A percentile compares a stretch with the other conserved stretches of the same genome.
Evolutionary conservation across 2,113 vertebrate species (phyloP).

Genomic region (Albula glossodonta): DNA sequence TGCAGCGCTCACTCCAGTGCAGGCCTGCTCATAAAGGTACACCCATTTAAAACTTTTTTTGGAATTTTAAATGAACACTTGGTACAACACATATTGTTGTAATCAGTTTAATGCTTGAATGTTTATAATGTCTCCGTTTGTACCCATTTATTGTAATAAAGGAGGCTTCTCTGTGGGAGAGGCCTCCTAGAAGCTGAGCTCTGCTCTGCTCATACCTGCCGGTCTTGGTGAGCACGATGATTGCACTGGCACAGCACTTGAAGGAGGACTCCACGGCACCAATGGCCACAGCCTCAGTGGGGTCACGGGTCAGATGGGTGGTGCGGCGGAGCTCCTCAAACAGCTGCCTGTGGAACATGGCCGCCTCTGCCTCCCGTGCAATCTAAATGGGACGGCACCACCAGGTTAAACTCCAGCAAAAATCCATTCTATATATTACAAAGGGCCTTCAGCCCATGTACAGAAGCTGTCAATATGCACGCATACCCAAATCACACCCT

Average conservation of each 20-base stretch:
- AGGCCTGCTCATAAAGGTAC: not conserved
- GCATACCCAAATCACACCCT: no score
- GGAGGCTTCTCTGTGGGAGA: not conserved
- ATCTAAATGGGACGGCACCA: constrained; percentile 70
- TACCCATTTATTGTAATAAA: not conserved
- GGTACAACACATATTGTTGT: not conserved
- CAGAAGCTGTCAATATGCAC: no score
- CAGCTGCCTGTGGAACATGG: constrained; percentile 96
- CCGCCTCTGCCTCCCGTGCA: constrained; percentile 95
- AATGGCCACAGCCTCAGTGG: constrained; percentile 89
- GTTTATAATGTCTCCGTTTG: not conserved
- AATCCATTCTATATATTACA: no score
- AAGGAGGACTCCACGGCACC: constrained; percentile 96
- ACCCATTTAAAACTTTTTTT: not conserved
- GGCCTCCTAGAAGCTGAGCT: not conserved
- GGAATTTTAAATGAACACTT: not conserved
- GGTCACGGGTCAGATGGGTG: constrained; percentile 90
- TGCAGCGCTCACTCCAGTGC: not conserved
- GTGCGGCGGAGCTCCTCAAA: constrained; percentile 94
- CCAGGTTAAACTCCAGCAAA: constrained; percentile 44
- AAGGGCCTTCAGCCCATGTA: no score
- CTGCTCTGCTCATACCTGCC: constrained; percentile 79
- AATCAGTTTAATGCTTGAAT: not conserved
- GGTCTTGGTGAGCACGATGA: constrained; percentile 94
- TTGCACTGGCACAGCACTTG: constrained; percentile 96